These are phyloP conservation scores for Hyla sarda DNA, from an alignment of 2,113 vertebrate genomes.

Conservation along the genomic window DNA sequence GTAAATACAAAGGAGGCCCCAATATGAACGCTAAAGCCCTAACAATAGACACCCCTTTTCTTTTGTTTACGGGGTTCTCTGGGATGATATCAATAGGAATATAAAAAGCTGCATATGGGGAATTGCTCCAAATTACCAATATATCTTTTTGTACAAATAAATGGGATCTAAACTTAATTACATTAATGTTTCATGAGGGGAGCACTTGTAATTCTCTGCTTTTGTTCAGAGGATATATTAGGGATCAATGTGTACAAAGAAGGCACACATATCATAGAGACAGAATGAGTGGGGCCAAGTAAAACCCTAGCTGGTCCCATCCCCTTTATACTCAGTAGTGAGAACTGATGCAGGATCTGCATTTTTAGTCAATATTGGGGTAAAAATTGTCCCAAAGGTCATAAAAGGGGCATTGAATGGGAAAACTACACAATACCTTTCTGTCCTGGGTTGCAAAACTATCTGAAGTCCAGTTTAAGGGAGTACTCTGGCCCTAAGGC, in stretches of 20 bases:
- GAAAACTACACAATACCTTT: neutral
- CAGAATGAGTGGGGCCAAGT: neutral
- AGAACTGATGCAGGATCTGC: neutral
- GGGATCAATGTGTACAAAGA: neutral
- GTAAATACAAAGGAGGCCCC: conserved; percentile 6
- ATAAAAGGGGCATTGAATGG: neutral
- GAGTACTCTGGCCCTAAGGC: too few species aligned
- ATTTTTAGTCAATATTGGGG: neutral
- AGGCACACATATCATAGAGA: neutral
- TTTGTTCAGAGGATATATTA: neutral
- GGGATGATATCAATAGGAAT: neutral
- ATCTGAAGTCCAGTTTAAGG: too few species aligned
- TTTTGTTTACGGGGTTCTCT: neutral
- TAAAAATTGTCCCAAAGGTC: neutral
- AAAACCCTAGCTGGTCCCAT: neutral
- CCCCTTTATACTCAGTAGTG: neutral
- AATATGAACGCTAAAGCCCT: neutral
- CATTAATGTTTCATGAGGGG: neutral
- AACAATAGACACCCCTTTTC: neutral
- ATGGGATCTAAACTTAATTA: neutral
- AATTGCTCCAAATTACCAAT: neutral
- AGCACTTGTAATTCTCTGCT: neutral
- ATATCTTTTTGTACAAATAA: neutral
- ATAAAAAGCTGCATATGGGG: neutral
- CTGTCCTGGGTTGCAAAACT: neutral